Base-by-base conservation (phyloP, 1,140 invertebrate species). In the Caenorhabditis tropicalis region DNA sequence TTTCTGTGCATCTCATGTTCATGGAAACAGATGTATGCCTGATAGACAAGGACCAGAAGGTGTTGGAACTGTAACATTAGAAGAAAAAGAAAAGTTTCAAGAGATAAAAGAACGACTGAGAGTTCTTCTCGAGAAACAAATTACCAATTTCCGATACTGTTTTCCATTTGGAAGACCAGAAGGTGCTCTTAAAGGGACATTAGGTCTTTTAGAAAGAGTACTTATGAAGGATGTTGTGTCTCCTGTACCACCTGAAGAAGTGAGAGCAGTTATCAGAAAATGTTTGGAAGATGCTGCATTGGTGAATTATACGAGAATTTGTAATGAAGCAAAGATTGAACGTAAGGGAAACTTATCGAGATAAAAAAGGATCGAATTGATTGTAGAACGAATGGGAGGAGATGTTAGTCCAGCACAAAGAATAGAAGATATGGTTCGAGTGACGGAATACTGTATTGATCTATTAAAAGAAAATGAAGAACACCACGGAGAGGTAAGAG, bases 161-260 rank as follows among this genome's bases (percentile, higher is more conserved):
- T 99, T 99, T 93, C 98, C 98, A 60, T 99, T 99, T 92, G 98
- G 98, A 70, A 93, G 98, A 88, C 98, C 98, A 24, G 98, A 99
- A 92, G 97, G 97, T 49, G 95, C 96, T 33, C 92, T 99, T 81
- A 99, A 98, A 94, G 95, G 96, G 27, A 98, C 97, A 9, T 92
- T 99, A 80, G 98, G 97, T 5, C 93, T 99, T 39, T 91, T 99
- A 80, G 98, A 99, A 93, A 93, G 97, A 87, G 94, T 99, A 15
- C 92, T 99, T 83, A 99, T 99, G 97, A 99, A 99, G 92, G 98
- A 99, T 91, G 96, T 97, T 83, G 96, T 96, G 1, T 98, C 96
- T 5, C 96, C 96, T n/a, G 96, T 98, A 2, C 95, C 96, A 86
- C 95, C 95, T 1, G 97, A 99, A 92, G 98, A 99, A 92, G 97